phyloP scores from a whole-genome alignment of 2,888 invertebrate genomes.

The Parnassius apollo region DNA sequence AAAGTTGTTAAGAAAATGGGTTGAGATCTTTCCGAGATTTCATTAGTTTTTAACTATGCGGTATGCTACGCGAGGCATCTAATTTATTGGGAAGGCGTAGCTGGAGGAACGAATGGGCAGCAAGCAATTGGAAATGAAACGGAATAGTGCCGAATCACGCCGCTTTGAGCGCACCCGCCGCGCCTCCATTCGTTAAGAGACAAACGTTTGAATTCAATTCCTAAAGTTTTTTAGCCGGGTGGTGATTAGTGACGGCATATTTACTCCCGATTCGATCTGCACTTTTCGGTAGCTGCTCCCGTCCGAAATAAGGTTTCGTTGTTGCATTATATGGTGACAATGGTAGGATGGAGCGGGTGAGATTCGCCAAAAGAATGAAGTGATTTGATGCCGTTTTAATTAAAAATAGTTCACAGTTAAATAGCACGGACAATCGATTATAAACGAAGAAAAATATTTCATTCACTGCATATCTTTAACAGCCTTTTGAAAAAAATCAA shows the following conservation, averaged over 20 bases:
- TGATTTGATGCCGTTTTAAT: conserved; percentile 32
- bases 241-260: conserved; percentile 74
- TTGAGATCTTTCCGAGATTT: conserved; percentile 78
- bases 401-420: conserved; percentile 27
- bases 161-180: conserved; percentile 73
- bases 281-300: conserved; percentile 62
- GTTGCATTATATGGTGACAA: conserved; percentile 35
- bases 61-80: conserved; percentile 68
- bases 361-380: conserved; percentile 22
- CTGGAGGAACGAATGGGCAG: conserved; percentile 78
- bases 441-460: conserved; percentile 17
- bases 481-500: conserved; percentile 33
- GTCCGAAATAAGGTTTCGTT: conserved; percentile 63
- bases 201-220: conserved; percentile 81
- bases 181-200: conserved; percentile 80
- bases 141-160: conserved; percentile 75
- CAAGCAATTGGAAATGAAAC: conserved; percentile 73
- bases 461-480: conserved; percentile 23
- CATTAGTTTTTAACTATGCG: conserved; percentile 80
- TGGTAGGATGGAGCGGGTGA: conserved; percentile 18
- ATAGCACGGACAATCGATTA: conserved; percentile 22
- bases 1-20: conserved; percentile 81
- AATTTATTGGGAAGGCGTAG: conserved; percentile 80
- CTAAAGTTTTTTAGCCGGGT: conserved; percentile 54
- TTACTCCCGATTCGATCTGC: conserved; percentile 62